phyloP scores from a whole-genome alignment of 2,888 invertebrate species.

The Andrena camellia region DNA sequence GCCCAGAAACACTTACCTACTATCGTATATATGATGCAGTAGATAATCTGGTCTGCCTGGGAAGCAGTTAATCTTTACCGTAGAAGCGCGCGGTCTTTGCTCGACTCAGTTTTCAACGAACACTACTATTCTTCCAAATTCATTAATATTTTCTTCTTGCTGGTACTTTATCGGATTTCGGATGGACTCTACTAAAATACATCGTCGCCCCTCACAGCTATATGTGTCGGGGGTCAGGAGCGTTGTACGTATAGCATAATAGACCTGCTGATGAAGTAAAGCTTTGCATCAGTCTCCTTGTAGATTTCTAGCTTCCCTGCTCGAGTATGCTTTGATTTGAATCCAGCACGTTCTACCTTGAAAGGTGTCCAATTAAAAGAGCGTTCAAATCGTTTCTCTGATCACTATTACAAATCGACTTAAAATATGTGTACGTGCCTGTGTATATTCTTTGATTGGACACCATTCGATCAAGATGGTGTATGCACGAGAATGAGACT shows the following conservation, averaged over 20 bases:
- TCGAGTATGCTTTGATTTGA: conserved; percentile 45
- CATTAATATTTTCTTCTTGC: conserved; percentile 60
- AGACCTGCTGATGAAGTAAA: conserved; percentile 39
- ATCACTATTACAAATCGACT: not conserved
- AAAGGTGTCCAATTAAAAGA: conserved; percentile 41
- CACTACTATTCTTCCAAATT: conserved; percentile 10
- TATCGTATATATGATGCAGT: not conserved
- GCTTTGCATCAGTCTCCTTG: conserved; percentile 39
- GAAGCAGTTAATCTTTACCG: not conserved
- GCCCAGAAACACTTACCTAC: not conserved
- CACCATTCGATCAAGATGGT: not conserved
- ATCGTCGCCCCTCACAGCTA: conserved; percentile 75
- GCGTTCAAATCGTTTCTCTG: not conserved
- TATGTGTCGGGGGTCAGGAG: conserved; percentile 80
- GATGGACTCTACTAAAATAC: conserved; percentile 59
- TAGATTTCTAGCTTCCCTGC: conserved; percentile 50
- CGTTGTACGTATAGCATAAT: conserved; percentile 81
- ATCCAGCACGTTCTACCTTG: conserved; percentile 53
- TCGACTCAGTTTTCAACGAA: not conserved
- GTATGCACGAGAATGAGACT: conserved; percentile 27
- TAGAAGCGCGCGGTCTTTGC: not conserved
- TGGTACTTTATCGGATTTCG: conserved; percentile 58
- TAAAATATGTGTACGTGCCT: not conserved
- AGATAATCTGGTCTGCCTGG: not conserved
- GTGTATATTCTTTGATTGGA: conserved; percentile 5